Percentiles rank a stretch among this genome's conserved stretches.
Evolutionary conservation across 2,797 vertebrate species (phyloP).

Genomic region (Propithecus perrieri): DNA sequence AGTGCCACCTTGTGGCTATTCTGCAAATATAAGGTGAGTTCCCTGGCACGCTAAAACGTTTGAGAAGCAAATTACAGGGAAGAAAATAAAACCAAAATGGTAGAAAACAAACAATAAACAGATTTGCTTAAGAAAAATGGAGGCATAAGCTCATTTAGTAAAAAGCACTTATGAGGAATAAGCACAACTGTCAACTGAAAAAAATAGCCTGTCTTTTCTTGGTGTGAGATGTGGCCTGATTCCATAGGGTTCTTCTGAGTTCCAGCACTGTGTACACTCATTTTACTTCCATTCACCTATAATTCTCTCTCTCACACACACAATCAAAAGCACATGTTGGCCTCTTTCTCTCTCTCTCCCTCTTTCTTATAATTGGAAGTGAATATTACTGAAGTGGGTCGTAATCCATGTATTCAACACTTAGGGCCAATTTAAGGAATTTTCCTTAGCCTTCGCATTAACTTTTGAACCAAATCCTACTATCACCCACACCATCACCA

Average conservation of each 20-base stretch:
- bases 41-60: not conserved
- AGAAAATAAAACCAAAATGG: slow-evolving; percentile 1
- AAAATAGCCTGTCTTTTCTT: not conserved
- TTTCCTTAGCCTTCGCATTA: not conserved
- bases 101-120: slow-evolving; percentile 31
- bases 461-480: not conserved
- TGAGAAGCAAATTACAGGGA: not conserved
- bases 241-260: not conserved
- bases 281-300: accelerated
- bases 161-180: not conserved
- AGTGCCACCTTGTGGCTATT: slow-evolving; percentile 77
- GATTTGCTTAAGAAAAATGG: not conserved
- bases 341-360: not conserved
- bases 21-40: not conserved
- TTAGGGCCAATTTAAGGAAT: not conserved
- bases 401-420: not conserved
- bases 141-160: not conserved
- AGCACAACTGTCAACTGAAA: not conserved
- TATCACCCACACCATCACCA: not conserved
- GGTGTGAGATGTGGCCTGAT: not conserved
- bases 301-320: not conserved
- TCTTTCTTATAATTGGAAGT: not conserved
- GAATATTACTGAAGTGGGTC: not conserved
- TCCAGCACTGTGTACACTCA: accelerated
- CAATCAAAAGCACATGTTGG: not conserved